Evolutionary conservation across 2,888 invertebrate species (phyloP).

Genomic region (Poecilus cupreus): DNA sequence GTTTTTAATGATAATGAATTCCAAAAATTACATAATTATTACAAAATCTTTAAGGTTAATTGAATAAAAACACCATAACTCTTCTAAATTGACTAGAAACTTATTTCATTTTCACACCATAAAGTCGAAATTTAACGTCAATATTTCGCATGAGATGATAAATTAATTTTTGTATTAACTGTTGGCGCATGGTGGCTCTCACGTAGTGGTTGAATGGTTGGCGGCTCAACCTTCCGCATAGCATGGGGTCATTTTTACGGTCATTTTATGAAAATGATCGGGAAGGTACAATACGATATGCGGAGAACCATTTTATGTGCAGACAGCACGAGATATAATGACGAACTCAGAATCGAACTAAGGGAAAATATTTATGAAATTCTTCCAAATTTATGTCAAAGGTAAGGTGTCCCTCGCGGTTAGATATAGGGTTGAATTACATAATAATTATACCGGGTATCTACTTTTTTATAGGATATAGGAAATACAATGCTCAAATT

Average conservation of each 20-base stretch:
- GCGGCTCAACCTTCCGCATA: conserved; percentile 9
- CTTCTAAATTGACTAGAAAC: conserved; percentile 4
- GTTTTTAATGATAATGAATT: conserved; percentile 22
- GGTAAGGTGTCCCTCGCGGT: too few relatives aligned
- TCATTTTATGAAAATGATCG: conserved; percentile 56
- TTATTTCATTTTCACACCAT: conserved; percentile 46
- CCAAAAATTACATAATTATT: conserved; percentile 11
- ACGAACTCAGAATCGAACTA: not conserved
- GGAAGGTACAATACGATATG: conserved; percentile 34
- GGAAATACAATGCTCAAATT: too few relatives aligned
- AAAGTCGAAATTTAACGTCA: not conserved
- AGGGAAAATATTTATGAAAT: not conserved
- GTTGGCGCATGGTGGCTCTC: not conserved
- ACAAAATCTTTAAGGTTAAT: conserved; percentile 1
- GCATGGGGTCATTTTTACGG: conserved; percentile 56
- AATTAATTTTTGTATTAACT: conserved; percentile 32
- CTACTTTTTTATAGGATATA: too few relatives aligned
- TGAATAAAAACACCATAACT: conserved; percentile 29
- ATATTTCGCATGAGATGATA: conserved; percentile 48
- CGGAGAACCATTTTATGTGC: conserved; percentile 42
- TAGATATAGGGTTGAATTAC: too few relatives aligned
- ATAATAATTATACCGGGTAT: too few relatives aligned
- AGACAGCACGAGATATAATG: conserved; percentile 15
- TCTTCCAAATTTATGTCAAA: not conserved
- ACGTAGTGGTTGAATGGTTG: not conserved